Conservation (phyloP, 2,888 invertebrate species). For the Diarsia rubi region DNA sequence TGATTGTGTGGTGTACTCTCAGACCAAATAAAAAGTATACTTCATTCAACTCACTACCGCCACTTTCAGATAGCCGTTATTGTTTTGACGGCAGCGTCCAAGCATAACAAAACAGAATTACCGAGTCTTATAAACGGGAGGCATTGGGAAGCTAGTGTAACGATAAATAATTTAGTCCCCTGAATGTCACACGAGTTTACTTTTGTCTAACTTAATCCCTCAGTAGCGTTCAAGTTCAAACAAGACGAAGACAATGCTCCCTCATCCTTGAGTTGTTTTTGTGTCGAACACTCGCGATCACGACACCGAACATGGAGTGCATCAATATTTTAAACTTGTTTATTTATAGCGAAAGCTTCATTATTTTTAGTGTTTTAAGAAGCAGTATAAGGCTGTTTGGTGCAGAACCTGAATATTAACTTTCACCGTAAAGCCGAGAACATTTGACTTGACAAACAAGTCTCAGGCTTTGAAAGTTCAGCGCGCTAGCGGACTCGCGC, state of each 20-base stretch:
- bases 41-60: slow-evolving; percentile 1
- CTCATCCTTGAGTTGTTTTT: slow-evolving; percentile 21
- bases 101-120: background rate
- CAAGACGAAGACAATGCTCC: slow-evolving; percentile 11
- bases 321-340: background rate
- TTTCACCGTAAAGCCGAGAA: slow-evolving; percentile 54
- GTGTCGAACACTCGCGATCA: background rate
- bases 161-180: background rate
- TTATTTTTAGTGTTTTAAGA: slow-evolving; percentile 3
- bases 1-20: background rate
- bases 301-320: slow-evolving; percentile 4
- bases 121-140: background rate
- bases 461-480: slow-evolving; percentile 45
- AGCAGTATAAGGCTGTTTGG: slow-evolving; percentile 13
- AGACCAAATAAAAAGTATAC: no score
- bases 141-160: background rate
- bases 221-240: slow-evolving; percentile 20
- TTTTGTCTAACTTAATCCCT: slow-evolving; percentile 4
- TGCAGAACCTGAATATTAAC: slow-evolving; percentile 61
- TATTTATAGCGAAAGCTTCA: slow-evolving; percentile 16
- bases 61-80: background rate
- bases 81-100: background rate
- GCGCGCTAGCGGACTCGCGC: background rate
- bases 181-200: background rate
- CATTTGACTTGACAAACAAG: slow-evolving; percentile 44